phyloP scores from a whole-genome alignment of 2,113 vertebrate species.

The Anhinga rufa region DNA sequence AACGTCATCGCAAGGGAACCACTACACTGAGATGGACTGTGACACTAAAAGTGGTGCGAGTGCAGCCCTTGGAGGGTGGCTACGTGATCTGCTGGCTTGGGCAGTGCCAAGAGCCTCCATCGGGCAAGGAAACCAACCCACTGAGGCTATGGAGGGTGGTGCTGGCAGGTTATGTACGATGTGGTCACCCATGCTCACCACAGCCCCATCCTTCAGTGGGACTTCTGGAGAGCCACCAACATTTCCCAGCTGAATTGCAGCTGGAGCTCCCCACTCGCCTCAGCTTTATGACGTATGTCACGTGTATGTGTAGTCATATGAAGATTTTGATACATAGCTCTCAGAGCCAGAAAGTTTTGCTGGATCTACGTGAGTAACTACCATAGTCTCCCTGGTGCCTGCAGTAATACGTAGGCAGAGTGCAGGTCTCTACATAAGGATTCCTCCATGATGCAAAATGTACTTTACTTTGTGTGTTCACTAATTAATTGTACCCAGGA shows the following conservation, averaged over 20 bases:
- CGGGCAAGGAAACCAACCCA: rapidly evolving
- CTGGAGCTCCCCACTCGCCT: neutral
- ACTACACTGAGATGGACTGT: no score
- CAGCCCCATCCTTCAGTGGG: neutral
- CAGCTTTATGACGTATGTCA: neutral
- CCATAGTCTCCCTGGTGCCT: neutral
- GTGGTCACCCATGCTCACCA: neutral
- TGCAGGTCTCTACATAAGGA: neutral
- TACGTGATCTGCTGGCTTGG: neutral
- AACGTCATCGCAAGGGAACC: neutral
- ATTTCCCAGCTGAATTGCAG: neutral
- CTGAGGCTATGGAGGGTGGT: neutral
- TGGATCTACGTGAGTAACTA: neutral
- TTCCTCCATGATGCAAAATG: neutral
- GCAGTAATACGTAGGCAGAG: neutral
- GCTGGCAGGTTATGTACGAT: neutral
- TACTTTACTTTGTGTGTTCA: neutral
- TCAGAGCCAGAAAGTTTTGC: neutral
- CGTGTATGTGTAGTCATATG: no score
- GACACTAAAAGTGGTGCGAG: neutral
- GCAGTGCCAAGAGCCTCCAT: neutral
- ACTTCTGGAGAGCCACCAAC: neutral
- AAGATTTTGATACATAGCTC: neutral
- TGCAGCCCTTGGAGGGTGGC: neutral
- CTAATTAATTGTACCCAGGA: neutral